Evolutionary conservation across 2,797 vertebrate genomes (phyloP), one percentile per base, ranked within the genome.

Genomic region (Bryconaethiops microstoma): DNA sequence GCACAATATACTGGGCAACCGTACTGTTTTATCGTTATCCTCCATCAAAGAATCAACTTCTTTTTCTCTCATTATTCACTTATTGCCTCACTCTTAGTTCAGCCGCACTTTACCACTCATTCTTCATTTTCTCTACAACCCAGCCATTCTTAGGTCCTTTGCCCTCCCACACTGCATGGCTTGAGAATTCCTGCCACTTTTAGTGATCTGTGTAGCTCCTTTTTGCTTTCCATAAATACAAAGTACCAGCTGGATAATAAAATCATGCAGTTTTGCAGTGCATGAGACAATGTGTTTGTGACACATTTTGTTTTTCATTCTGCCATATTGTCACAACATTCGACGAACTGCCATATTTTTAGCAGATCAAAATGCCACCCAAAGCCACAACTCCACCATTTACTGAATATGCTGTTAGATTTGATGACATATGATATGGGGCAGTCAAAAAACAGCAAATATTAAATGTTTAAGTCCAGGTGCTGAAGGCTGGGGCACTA

Each of bases 401-500:
- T 55, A 55, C 52, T 55, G 8, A 59, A 59, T 59, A 1, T 2
- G 8, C 5, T 55, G 19, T 19, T 19, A 19, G 60, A 64, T 35
- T 29, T 64, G 23, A 63, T 12, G 14, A 35, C 40, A 65, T 40
- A 29, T 14, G 62, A 35, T 13, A 1, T 35, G 25, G 3, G 1
- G 35, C 2, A 19, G 35, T 64, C 62, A 67, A 40, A 13, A 16
- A 12, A 17, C 42, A 70, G 82, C 79, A 73, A 74, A 83, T 87
- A 82, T 82, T 63, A 91, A 87, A 89, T 67, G 67, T 74, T 62
- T 82, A 75, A 87, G 83, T 88, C 86, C 87, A 84, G 71, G 80
- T 87, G 89, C 88, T 68, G 85, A 85, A 7, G 42, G 78, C 78
- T 54, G 79, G 76, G 84, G 79, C 29, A 40, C 83, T 87, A 75